Evolutionary conservation across 2,888 invertebrate genomes (phyloP), one percentile per base, ranked within the genome.

Genomic region (Orchesellides sinensis): DNA sequence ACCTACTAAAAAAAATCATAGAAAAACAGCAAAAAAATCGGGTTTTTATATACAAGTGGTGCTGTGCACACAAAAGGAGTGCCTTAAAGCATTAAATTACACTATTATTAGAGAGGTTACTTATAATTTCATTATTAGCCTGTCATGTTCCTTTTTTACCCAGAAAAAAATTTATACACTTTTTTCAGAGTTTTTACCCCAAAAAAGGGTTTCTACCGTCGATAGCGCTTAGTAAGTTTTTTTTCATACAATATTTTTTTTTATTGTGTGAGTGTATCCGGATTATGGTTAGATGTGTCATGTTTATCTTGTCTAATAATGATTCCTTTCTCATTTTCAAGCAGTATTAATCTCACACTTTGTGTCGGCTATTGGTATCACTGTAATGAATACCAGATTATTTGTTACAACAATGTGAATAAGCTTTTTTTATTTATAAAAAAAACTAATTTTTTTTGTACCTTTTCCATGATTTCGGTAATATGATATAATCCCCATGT

Each of bases 121-220:
- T 21, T 69, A 72, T 72, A 73, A 80, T 80, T 80, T 73, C 54
- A 73, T 80, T 72, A 80, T 73, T 66, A 66, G 19, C 19, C 25
- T 59, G 72, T 73, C 68, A 66, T 32, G 68, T 29, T 47, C 14
- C 17, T 68, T 68, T 68, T 47, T 14, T 8, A n/a, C 47, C 27
- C 23, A 27, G 29, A 49, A 68, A 68, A 69, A 21, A 35, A 19
- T 68, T 49, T 68, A n/a, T 17, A 52, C 17, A 45, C 29, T 68
- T 68, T 68, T 17, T 49, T 49, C 14, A 56, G 25, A 17, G 17
- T 21, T 52, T 14, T 21, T 52, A 52, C 52, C 17, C n/a, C n/a
- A n/a, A n/a, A n/a, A n/a, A n/a, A n/a, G n/a, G n/a, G n/a, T n/a
- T n/a, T n/a, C n/a, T n/a, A n/a, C n/a, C n/a, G n/a, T n/a, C n/a